These are phyloP conservation scores for Aphidius gifuensis DNA, from an alignment of 1,140 invertebrate species.

Conservation along the genomic window DNA sequence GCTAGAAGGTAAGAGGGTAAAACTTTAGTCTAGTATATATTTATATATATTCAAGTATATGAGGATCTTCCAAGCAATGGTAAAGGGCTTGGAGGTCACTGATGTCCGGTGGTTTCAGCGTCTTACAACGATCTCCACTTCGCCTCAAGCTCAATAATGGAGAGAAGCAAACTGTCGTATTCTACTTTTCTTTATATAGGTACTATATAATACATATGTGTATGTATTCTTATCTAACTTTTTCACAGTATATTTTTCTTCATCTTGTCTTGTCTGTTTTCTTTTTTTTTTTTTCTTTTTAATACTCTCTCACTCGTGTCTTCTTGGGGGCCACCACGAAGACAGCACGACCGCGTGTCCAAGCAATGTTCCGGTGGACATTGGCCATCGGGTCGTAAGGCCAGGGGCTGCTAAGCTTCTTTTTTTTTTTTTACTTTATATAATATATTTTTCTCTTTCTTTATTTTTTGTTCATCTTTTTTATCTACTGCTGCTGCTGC, in stretches of 20 bases:
- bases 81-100: conserved; percentile 18
- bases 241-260: background rate
- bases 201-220: background rate
- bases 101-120: conserved; percentile 39
- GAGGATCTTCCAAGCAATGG: background rate
- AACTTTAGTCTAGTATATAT: background rate
- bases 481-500: background rate
- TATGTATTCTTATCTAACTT: background rate
- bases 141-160: conserved; percentile 46
- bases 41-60: background rate
- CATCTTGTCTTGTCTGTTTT: conserved; percentile 1
- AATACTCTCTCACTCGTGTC: conserved; percentile 13
- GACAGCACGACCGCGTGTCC: conserved; percentile 20
- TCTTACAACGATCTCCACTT: conserved; percentile 48
- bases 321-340: conserved; percentile 7
- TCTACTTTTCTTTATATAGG: background rate
- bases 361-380: conserved; percentile 25
- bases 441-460: background rate
- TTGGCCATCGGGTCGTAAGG: conserved; percentile 15
- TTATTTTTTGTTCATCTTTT: background rate
- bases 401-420: conserved; percentile 13
- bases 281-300: conserved; percentile 10
- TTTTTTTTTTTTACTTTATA: too few species aligned
- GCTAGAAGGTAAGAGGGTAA: conserved; percentile 7
- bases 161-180: conserved; percentile 22